These are phyloP conservation scores for Hoplodrina ambigua DNA, from an alignment of 2,888 invertebrate species.

Conservation along the genomic window DNA sequence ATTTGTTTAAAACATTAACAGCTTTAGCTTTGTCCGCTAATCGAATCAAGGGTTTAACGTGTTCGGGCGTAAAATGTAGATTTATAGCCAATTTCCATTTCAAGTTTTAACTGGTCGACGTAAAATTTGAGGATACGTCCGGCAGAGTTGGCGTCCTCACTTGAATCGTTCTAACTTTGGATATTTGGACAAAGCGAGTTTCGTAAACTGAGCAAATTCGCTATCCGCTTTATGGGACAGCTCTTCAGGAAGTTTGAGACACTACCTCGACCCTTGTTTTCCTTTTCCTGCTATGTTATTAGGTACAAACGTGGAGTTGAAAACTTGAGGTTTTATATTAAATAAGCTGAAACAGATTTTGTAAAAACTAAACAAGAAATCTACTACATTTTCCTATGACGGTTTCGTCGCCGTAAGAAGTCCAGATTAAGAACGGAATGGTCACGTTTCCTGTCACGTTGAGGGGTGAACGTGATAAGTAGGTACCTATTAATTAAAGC, in stretches of 20 bases:
- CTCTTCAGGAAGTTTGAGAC: slow-evolving; percentile 31
- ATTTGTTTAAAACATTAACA: slow-evolving; percentile 46
- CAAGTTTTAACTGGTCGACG: slow-evolving; percentile 39
- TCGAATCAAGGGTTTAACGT: slow-evolving; percentile 43
- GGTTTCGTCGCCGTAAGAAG: neutral
- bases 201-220: slow-evolving; percentile 39
- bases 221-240: slow-evolving; percentile 37
- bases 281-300: slow-evolving; percentile 21
- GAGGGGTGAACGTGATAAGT: neutral
- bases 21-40: slow-evolving; percentile 34
- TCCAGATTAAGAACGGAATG: neutral
- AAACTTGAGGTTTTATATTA: slow-evolving; percentile 7
- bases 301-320: slow-evolving; percentile 11
- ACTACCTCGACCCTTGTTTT: slow-evolving; percentile 37
- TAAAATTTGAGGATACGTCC: slow-evolving; percentile 24
- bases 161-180: slow-evolving; percentile 48
- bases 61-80: slow-evolving; percentile 42
- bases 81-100: slow-evolving; percentile 47
- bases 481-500: neutral
- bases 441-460: neutral
- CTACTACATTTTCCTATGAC: slow-evolving; percentile 10
- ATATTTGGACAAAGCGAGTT: slow-evolving; percentile 44
- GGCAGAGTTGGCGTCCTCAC: slow-evolving; percentile 7
- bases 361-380: neutral
- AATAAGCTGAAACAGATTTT: slow-evolving; percentile 5